Conservation (phyloP, 2,888 invertebrate species). For the Tetragonisca angustula region DNA sequence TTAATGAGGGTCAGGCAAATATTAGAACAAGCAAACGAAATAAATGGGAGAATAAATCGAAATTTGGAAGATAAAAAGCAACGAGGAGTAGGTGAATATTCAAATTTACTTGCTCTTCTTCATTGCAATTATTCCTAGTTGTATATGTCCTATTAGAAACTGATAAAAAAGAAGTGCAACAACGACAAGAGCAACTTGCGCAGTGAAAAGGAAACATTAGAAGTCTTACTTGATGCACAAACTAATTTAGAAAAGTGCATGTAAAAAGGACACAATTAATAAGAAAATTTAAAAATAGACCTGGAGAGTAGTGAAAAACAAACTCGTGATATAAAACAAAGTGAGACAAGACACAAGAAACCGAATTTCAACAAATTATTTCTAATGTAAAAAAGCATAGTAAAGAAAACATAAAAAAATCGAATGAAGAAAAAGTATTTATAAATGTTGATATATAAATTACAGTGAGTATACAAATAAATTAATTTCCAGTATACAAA, state of each 20-base stretch:
- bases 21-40: conserved; percentile 91
- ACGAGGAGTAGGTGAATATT: conserved; percentile 90
- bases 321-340: conserved; percentile 89
- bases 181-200: conserved; percentile 93
- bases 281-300: conserved; percentile 92
- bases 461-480: background rate
- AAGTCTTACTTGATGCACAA: conserved; percentile 93
- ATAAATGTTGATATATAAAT: background rate
- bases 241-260: conserved; percentile 91
- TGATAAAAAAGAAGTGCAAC: conserved; percentile 93
- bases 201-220: conserved; percentile 95
- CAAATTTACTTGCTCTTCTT: background rate
- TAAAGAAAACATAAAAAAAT: conserved; percentile 90
- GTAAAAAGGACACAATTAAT: conserved; percentile 89
- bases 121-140: conserved; percentile 20
- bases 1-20: too few relatives aligned
- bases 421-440: conserved; percentile 90
- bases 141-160: conserved; percentile 88
- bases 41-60: conserved; percentile 92
- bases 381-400: conserved; percentile 89
- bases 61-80: conserved; percentile 94
- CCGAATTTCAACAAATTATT: conserved; percentile 91
- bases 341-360: conserved; percentile 89
- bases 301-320: conserved; percentile 90
- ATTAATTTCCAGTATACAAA: too few relatives aligned